Evolutionary conservation across 2,113 vertebrate genomes (phyloP), one percentile per base, ranked within the genome.

Genomic region (Lepidothrix coronata): DNA sequence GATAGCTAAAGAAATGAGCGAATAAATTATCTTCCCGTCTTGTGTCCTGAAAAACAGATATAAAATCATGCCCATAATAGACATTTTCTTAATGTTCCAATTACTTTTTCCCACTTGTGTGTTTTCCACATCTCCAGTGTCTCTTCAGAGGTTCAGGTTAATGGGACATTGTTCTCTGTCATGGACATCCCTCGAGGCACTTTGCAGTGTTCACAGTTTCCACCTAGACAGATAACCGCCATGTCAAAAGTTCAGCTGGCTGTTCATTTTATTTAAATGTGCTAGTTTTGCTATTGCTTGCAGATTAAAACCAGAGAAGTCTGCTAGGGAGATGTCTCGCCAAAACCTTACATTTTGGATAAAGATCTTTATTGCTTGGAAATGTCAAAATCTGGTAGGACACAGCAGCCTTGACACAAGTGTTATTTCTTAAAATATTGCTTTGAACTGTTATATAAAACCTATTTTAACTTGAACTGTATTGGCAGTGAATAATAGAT

Each of bases 401-500:
- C 95, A 91, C 89, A 52, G 85, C 84, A 96, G 94, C 80, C 93
- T 85, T 91, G 91, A 95, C 91, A 96, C 93, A 92, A 95, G 96
- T 72, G 91, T 82, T 96, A 95, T 95, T 94, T 94, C 95, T 95
- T 96, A 94, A 97, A 97, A 96, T 96, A 96, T 97, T 95, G 57
- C 95, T 92, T 95, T 97, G 95, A 96, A 97, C 95, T 89, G 95
- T 97, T 96, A 95, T 30, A 95, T 97, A 97, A 97, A 97, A 92
- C 84, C 91, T 96, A 94, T 95, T 97, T 96, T 95, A 96, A 91
- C 95, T 96, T 92, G 91, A 95, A 96, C 94, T 96, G 96, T 96
- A 97, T 96, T 97, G 95, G 94, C 96, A 96, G 94, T 96, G 96
- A 95, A 96, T 96, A 97, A 95, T 95, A 96, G 95, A 97, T 96